phyloP scores from a whole-genome alignment of 2,113 vertebrate species.

The Chaetodon trifascialis region DNA sequence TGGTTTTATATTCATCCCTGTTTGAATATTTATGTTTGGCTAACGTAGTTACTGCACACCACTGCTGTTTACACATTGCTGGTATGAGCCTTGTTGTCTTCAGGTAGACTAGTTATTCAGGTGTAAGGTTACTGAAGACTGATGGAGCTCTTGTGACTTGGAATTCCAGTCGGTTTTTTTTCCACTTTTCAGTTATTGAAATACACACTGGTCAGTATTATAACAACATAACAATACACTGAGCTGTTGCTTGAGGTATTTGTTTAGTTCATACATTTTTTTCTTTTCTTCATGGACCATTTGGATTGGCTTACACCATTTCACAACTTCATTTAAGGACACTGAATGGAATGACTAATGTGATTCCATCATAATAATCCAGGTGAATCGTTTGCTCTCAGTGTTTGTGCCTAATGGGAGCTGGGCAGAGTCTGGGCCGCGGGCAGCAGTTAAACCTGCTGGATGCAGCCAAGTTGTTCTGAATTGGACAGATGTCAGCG shows the following conservation, averaged over 20 bases:
- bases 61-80: background rate
- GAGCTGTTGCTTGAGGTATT: background rate
- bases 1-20: background rate
- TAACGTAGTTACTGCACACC: background rate
- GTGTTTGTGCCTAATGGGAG: slow-evolving; percentile 35
- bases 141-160: background rate
- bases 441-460: slow-evolving; percentile 30
- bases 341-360: slow-evolving; percentile 12
- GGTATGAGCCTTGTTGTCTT: background rate
- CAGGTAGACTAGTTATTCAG: background rate
- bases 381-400: slow-evolving; percentile 13
- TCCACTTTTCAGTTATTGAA: background rate
- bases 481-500: slow-evolving; percentile 61
- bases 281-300: background rate
- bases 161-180: background rate
- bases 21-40: background rate
- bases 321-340: background rate
- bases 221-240: background rate
- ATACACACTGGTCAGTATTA: background rate
- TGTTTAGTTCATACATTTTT: background rate
- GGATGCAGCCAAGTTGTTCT: slow-evolving; percentile 29
- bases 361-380: slow-evolving; percentile 1
- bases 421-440: slow-evolving; percentile 1
- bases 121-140: too few relatives aligned
- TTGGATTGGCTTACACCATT: background rate